A percentile compares a stretch with the other conserved stretches of the same genome.
These are phyloP conservation scores for Bombus huntii DNA, from an alignment of 1,140 invertebrate genomes.

Conservation along the genomic window DNA sequence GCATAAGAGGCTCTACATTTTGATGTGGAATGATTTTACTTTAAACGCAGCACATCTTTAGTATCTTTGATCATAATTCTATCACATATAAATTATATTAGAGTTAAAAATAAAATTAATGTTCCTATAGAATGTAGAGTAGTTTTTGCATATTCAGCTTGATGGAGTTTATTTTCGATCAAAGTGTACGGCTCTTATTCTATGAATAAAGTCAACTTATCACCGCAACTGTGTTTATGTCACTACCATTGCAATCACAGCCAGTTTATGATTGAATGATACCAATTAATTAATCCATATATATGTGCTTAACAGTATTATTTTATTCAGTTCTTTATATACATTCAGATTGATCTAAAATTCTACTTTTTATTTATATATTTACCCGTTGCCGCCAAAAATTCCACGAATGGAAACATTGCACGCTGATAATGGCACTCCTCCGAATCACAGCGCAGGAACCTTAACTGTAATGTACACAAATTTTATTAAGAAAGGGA, in stretches of 20 bases:
- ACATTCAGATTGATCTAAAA: too few relatives aligned
- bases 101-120: background rate
- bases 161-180: background rate
- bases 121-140: background rate
- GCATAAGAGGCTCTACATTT: background rate
- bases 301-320: background rate
- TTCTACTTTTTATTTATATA: background rate
- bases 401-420: background rate
- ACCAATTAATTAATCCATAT: background rate
- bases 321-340: too few relatives aligned
- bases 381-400: background rate
- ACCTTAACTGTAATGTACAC: background rate
- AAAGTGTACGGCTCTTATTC: background rate
- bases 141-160: background rate
- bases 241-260: background rate
- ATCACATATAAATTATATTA: background rate
- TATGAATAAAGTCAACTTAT: constrained; percentile 8
- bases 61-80: background rate
- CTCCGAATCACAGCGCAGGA: background rate
- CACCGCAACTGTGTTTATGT: background rate
- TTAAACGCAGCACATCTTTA: background rate
- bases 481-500: background rate
- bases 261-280: too few relatives aligned
- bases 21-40: background rate
- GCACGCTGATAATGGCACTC: background rate